Conservation (phyloP, 2,797 vertebrate species). For the Macrochelys suwanniensis region DNA sequence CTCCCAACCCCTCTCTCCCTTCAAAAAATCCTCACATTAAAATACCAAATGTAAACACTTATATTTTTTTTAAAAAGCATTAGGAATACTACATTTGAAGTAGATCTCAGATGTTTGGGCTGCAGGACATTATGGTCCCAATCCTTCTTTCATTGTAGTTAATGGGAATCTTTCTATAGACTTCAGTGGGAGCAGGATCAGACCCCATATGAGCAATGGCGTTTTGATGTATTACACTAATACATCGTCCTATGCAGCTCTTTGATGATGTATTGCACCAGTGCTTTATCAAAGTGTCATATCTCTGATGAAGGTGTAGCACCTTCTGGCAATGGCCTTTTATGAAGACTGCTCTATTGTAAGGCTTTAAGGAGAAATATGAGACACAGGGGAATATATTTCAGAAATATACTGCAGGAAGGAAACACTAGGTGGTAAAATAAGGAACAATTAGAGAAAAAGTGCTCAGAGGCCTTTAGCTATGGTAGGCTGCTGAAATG, state of each 20-base stretch:
- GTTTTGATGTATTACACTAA: conserved; percentile 72
- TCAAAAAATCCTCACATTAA: not conserved
- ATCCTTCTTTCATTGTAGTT: conserved; percentile 31
- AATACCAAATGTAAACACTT: not conserved
- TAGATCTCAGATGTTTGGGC: not conserved
- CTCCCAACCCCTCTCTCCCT: not conserved
- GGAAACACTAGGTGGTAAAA: fast-evolving
- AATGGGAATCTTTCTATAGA: not conserved
- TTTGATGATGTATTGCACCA: conserved; percentile 58
- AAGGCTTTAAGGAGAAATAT: not conserved
- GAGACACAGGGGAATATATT: not conserved
- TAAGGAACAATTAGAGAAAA: not conserved
- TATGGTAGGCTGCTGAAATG: not conserved
- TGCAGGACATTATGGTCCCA: not conserved
- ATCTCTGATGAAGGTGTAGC: conserved; percentile 55
- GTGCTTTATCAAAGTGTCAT: conserved; percentile 71
- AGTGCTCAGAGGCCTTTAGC: fast-evolving
- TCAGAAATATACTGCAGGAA: not conserved
- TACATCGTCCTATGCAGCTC: conserved; percentile 61
- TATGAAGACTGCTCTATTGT: conserved; percentile 10
- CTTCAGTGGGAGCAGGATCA: conserved; percentile 31
- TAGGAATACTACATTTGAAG: not conserved
- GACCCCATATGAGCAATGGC: conserved; percentile 44
- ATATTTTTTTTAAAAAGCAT: not conserved
- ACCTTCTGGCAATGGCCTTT: conserved; percentile 31